Evolutionary conservation across 2,888 invertebrate genomes (phyloP).

Genomic region (Suillia variegata): DNA sequence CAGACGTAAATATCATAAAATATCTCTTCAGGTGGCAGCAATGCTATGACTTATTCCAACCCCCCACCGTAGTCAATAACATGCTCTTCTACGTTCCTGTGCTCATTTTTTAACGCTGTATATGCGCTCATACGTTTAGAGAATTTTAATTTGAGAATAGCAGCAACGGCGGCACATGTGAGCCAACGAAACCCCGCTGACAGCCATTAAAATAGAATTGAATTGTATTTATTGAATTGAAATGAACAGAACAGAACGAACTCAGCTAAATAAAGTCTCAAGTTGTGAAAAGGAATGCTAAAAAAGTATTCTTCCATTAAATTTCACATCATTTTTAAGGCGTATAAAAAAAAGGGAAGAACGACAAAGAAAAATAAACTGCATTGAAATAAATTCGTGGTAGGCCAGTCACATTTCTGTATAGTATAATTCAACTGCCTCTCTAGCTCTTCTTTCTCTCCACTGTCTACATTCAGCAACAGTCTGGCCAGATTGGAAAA

Average conservation of each 20-base stretch:
- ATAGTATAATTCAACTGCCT: no score
- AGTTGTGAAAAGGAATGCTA: not conserved
- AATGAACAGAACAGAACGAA: conserved; percentile 15
- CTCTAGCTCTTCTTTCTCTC: no score
- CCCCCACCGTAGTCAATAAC: not conserved
- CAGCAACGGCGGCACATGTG: conserved; percentile 5
- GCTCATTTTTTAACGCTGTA: no score
- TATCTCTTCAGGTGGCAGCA: not conserved
- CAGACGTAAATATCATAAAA: no score
- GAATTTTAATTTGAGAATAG: conserved; percentile 1
- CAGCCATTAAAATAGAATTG: conserved; percentile 17
- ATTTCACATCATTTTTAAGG: not conserved
- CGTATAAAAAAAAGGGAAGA: not conserved
- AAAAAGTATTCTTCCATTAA: not conserved
- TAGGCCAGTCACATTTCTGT: conserved; percentile 1
- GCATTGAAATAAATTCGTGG: not conserved
- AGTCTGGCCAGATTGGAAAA: no score
- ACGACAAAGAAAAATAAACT: not conserved
- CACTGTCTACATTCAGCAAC: no score
- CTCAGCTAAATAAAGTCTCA: not conserved
- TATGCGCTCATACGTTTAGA: no score
- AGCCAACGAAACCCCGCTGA: conserved; percentile 3
- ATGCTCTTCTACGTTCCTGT: not conserved
- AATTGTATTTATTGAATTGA: conserved; percentile 9
- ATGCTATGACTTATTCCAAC: not conserved